Evolutionary conservation across 2,113 vertebrate species (phyloP).

Genomic region (Isurus oxyrinchus): DNA sequence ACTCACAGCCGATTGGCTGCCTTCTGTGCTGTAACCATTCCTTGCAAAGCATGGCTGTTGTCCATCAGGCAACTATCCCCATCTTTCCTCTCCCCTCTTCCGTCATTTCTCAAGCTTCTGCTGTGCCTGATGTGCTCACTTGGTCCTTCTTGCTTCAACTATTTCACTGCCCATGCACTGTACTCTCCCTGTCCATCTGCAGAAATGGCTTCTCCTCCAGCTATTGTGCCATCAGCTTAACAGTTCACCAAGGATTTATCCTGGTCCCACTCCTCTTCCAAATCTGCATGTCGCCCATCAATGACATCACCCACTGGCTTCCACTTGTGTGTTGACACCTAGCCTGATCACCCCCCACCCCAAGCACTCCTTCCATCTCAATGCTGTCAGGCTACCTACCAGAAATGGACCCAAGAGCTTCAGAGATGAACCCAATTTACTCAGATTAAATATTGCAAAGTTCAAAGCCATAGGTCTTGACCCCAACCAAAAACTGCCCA

Average conservation of each 20-base stretch:
- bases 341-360: background rate
- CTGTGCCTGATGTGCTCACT: background rate
- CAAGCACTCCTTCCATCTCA: background rate
- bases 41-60: background rate
- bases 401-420: background rate
- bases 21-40: background rate
- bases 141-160: background rate
- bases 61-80: too few species aligned
- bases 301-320: background rate
- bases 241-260: background rate
- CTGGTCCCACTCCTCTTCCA: background rate
- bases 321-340: background rate
- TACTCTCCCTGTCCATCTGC: background rate
- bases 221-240: background rate
- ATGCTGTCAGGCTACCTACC: background rate
- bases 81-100: background rate
- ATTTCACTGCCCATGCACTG: too few species aligned
- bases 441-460: background rate
- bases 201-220: background rate
- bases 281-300: background rate
- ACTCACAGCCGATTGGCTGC: background rate
- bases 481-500: background rate
- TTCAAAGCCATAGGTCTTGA: background rate
- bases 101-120: background rate
- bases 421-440: background rate